Evolutionary conservation across 2,797 vertebrate genomes (phyloP), one percentile per base, ranked within the genome.

Genomic region (Gadopsis marmoratus): DNA sequence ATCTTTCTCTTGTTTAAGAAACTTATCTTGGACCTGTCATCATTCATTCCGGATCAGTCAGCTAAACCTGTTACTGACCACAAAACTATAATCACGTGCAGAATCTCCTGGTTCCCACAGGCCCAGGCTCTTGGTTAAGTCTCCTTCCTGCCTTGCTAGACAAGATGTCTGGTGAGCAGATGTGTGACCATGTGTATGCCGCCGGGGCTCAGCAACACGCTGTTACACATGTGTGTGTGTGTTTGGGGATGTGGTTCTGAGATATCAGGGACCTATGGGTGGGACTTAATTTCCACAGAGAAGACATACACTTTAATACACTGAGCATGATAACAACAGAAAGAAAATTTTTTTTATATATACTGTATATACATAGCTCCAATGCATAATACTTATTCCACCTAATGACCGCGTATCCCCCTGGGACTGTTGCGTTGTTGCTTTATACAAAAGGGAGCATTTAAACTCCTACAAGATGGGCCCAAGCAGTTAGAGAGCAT

Each of bases 131-230:
- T 61, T 75, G 39, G 79, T 82, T 74, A 33, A 69, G 67, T 48
- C n/a, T n/a, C n/a, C n/a, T n/a, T 79, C 69, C 71, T 39, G 29
- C 50, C 63, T 69, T 74, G 10, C 19, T 39, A 21, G 37, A 65
- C 58, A 16, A 53, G 74, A 54, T 77, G 84, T 88, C 86, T 92
- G 91, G 73, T 67, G 72, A 83, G 78, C 91, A 90, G 85, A 85
- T 91, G 88, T 83, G 68, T 66, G 43, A 16, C 47, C 48, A 55
- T 79, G 67, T 88, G 75, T 86, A 33, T 85, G 84, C 67, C 55
- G 3, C 4, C 56, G 65, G 77, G 78, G 74, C 26, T 61, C 12
- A 58, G 79, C 33, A 61, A 71, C 55, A 68, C 17, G 71, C 81
- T 79, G 66, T 76, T 66, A 48, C 45, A 53, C 17, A n/a, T n/a